A percentile compares a stretch with the other conserved stretches of the same genome.
These are phyloP conservation scores for Drosophila navojoa DNA, from an alignment of 1,140 invertebrate species.

Conservation along the genomic window DNA sequence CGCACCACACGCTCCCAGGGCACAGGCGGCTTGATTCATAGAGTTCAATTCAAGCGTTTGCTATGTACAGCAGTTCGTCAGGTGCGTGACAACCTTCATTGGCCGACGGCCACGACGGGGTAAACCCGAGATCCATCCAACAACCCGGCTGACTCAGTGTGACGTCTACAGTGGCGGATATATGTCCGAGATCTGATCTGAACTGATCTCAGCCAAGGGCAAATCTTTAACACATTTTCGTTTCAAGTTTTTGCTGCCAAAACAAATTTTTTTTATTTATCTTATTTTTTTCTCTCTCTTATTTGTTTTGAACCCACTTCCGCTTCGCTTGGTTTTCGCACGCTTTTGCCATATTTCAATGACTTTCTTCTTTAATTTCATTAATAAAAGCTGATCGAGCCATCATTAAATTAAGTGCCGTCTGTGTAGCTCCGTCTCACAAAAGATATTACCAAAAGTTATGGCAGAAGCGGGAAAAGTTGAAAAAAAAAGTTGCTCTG, in stretches of 20 bases:
- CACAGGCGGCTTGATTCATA: conserved; percentile 61
- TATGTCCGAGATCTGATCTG: background rate
- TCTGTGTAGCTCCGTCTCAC: conserved; percentile 59
- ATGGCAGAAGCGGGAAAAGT: conserved; percentile 18
- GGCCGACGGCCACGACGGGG: conserved; percentile 29
- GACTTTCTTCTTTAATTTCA: conserved; percentile 77
- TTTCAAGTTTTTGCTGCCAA: conserved; percentile 16
- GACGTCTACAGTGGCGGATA: conserved; percentile 27
- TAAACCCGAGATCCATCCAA: conserved; percentile 51
- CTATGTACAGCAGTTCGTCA: conserved; percentile 53
- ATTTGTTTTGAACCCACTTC: conserved; percentile 36
- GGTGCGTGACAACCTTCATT: conserved; percentile 64
- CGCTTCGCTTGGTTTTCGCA: conserved; percentile 67
- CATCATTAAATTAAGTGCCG: conserved; percentile 74
- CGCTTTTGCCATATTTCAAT: conserved; percentile 60
- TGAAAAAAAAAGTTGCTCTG: conserved; percentile 35
- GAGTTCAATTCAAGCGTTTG: conserved; percentile 36
- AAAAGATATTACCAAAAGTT: conserved; percentile 37
- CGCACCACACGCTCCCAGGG: background rate
- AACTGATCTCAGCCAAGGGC: conserved; percentile 53
- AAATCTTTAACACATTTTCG: conserved; percentile 38
- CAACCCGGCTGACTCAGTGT: conserved; percentile 28
- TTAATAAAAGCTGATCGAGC: conserved; percentile 65
- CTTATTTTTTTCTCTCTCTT: conserved; percentile 6
- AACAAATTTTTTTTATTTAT: conserved; percentile 32